Percentiles rank a stretch among this genome's conserved stretches.
Conservation (phyloP, 2,797 vertebrate species). For the Ctenopoma multispine region DNA sequence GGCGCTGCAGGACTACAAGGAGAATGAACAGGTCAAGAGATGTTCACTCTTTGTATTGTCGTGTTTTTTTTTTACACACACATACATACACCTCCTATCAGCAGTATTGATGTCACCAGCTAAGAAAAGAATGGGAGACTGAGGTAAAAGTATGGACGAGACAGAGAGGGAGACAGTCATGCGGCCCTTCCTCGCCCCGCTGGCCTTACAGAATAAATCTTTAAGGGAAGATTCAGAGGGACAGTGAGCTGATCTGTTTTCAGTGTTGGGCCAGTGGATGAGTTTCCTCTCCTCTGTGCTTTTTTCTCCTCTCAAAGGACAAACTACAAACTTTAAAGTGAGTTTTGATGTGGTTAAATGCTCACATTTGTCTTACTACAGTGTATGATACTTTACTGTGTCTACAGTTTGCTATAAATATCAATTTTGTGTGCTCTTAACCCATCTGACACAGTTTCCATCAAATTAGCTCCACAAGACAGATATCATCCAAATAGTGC, state of each 20-base stretch:
- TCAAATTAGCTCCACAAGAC: too few species aligned
- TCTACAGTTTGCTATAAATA: too few species aligned
- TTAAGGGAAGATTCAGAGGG: neutral
- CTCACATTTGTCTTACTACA: too few species aligned
- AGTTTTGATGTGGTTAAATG: too few species aligned
- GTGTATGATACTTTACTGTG: too few species aligned
- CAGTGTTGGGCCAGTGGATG: neutral
- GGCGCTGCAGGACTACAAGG: slow-evolving; percentile 92
- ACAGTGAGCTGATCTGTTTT: neutral
- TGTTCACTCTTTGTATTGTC: neutral
- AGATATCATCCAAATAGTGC: too few species aligned
- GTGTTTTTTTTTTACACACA: neutral
- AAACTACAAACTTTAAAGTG: neutral
- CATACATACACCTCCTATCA: too few species aligned
- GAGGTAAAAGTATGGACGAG: neutral
- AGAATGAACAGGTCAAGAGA: slow-evolving; percentile 91
- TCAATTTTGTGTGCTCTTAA: too few species aligned
- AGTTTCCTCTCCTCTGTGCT: neutral
- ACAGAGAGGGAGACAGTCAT: too few species aligned
- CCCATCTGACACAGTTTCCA: too few species aligned
- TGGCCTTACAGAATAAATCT: neutral
- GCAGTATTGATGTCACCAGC: neutral
- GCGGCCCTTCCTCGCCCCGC: too few species aligned
- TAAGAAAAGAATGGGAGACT: slow-evolving; percentile 28
- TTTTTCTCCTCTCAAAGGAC: neutral